Evolutionary conservation across 2,797 vertebrate genomes (phyloP), one percentile per base, ranked within the genome.

Genomic region (Pseudochirops corinnae): DNA sequence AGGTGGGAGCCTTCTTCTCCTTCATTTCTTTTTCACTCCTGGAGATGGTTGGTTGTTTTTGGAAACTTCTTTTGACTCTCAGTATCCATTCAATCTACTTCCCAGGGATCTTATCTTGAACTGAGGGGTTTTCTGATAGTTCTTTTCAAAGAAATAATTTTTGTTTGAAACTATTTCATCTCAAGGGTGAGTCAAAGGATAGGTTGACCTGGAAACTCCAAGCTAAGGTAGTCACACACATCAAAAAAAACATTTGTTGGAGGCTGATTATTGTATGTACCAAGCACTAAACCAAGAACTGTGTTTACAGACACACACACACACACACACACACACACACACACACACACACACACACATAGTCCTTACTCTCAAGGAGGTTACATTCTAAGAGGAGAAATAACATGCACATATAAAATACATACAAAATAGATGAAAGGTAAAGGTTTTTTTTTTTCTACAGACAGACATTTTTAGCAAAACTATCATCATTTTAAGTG

Each of bases 131-230:
- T 98, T 96, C 60, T 90, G 90, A 95, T 46, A 93, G 12, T 92
- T 97, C 39, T 93, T 94, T 93, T 50, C 52, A 91, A 93, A 92
- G 90, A 97, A 95, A 24, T 55, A 91, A 53, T 90, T 9, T 93
- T 53, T 95, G 18, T 95, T 94, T 67, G 55, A 31, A 97, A 93
- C 24, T 21, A 92, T 9, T 91, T 97, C n/a, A 94, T 96, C 57
- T 95, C 21, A 29, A 91, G 90, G 18, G 62, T 93, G 87, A 93
- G 33, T 62, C 67, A 90, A 46, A 29, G 58, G 58, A 90, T 67
- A 96, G 39, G 24, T 50, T 11, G 74, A 10, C 21, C 39, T 87
- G 39, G 74, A 87, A 87, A 87, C 21, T 26, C 74, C 24, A 50
- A 87, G 39, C 39, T 26, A 50, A 87, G 74, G 39, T 26, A 87